Evolutionary conservation across 2,797 vertebrate genomes (phyloP), one percentile per base, ranked within the genome.

Genomic region (Danio albolineatus): DNA sequence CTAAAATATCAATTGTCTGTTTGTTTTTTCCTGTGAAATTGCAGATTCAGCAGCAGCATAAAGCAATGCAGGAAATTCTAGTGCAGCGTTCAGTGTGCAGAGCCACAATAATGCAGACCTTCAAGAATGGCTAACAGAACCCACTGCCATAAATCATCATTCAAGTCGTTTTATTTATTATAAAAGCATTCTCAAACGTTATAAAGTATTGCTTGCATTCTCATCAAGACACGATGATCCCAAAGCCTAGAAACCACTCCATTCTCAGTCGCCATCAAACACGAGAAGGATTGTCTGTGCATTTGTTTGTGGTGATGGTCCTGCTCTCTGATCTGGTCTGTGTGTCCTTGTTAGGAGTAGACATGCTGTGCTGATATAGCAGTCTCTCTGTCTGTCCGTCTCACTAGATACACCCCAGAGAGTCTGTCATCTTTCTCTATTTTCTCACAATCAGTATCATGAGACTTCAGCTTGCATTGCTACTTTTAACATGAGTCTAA

Each of bases 261-360:
- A 1, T 60, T 69, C 13, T 51, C 48, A 62, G 46, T 71, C 46
- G 13, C 39, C 46, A 61, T 71, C 48, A 71, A 43, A 78, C 46
- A 71, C 46, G 78, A 21, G 76, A 51, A n/a, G 9, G 16, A 61
- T 61, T 60, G 43, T 16, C 65, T 78, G 46, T 70, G 36, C 44
- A 36, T 71, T 78, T 49, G 54, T 49, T 60, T 49, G 39, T 78
- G 48, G 57, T 21, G 64, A 6, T 78, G 66, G 76, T 70, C 62
- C n/a, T 49, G 57, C 17, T 60, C 65, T 61, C 44, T 71, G 46
- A 71, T 78, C 57, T 78, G 57, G 48, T 53, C 46, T 61, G 5
- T 53, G 41, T 59, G 44, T 62, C 56, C 66, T 78, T 78, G 76
- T 78, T 78, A 78, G 66, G 7, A 53, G 56, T 6, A 78, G 66